Percentiles rank a stretch among this genome's conserved stretches.
These are phyloP conservation scores for Ceratothoa steindachneri DNA, from an alignment of 2,888 invertebrate species.

Conservation along the genomic window DNA sequence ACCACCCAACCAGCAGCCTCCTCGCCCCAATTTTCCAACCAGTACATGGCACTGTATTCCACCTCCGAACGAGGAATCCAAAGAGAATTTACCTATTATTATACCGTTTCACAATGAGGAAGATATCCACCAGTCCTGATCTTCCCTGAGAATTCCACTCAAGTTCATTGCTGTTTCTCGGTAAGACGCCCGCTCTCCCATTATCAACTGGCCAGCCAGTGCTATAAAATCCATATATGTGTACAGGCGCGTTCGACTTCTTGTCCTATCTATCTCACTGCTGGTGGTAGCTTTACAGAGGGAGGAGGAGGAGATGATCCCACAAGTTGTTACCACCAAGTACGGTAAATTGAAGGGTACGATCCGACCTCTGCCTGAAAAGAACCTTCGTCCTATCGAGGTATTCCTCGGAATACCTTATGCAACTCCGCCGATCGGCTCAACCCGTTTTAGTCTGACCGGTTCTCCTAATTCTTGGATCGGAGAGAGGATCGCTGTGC, in stretches of 20 bases:
- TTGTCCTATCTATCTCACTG: slow-evolving; percentile 52
- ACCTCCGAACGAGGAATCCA: too few relatives aligned
- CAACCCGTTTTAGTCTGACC: slow-evolving; percentile 54
- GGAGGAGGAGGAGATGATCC: slow-evolving; percentile 71
- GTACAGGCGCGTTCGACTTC: not conserved
- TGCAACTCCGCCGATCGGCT: slow-evolving; percentile 81
- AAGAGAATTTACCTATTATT: too few relatives aligned
- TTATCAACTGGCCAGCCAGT: not conserved
- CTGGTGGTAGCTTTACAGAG: slow-evolving; percentile 66
- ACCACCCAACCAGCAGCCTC: too few relatives aligned
- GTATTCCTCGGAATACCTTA: slow-evolving; percentile 90
- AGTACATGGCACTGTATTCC: too few relatives aligned
- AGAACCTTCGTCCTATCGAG: slow-evolving; percentile 71
- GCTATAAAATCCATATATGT: not conserved
- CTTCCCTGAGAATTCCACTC: not conserved
- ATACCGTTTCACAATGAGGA: too few relatives aligned
- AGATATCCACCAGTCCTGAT: too few relatives aligned
- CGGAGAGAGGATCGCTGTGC: slow-evolving; percentile 50
- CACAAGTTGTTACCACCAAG: slow-evolving; percentile 77
- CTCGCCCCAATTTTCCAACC: too few relatives aligned
- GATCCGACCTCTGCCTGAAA: slow-evolving; percentile 49
- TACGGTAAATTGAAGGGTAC: slow-evolving; percentile 84
- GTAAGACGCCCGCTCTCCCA: not conserved
- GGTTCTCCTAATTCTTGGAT: slow-evolving; percentile 54
- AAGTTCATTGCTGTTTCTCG: slow-evolving; percentile 4